A percentile compares a stretch with the other conserved stretches of the same genome.
These are phyloP conservation scores for Cynopterus sphinx DNA, from an alignment of 2,797 vertebrate genomes.

Conservation along the genomic window DNA sequence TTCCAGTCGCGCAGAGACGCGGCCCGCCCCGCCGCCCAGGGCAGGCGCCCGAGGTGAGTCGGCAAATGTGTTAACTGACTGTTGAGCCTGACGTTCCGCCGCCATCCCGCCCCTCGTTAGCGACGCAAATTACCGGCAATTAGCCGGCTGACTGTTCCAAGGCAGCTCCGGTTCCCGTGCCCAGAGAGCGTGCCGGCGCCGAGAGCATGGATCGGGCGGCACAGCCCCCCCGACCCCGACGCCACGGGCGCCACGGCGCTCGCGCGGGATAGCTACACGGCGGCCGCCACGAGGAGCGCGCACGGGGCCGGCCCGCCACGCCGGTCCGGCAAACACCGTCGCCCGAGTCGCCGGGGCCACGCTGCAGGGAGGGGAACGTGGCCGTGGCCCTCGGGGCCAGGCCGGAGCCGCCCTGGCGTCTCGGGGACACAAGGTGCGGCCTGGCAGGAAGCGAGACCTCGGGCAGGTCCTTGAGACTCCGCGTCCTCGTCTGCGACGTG, in stretches of 20 bases:
- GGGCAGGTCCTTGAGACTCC: background rate
- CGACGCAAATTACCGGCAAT: constrained; percentile 91
- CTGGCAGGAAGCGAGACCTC: rapidly evolving
- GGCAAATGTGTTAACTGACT: constrained; percentile 89
- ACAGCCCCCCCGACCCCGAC: too few species aligned
- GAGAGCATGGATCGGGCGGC: too few species aligned
- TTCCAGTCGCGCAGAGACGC: background rate
- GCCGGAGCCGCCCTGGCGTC: rapidly evolving
- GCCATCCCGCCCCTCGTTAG: constrained; percentile 89
- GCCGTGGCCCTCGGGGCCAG: constrained; percentile 50
- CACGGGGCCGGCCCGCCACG: too few species aligned
- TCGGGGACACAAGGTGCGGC: background rate
- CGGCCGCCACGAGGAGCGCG: too few species aligned
- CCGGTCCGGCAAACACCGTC: too few species aligned
- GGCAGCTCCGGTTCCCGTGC: constrained; percentile 88
- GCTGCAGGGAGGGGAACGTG: too few species aligned
- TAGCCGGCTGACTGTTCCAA: constrained; percentile 90
- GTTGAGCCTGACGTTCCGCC: constrained; percentile 89
- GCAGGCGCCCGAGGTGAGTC: constrained; percentile 84
- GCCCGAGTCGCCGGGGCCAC: too few species aligned
- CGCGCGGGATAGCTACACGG: too few species aligned
- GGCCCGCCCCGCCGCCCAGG: constrained; percentile 79
- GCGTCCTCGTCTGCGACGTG: constrained; percentile 11
- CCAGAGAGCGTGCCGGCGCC: too few species aligned
- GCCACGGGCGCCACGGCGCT: too few species aligned